These are phyloP conservation scores for Synergus itoensis DNA, from an alignment of 2,888 invertebrate species.

Conservation along the genomic window DNA sequence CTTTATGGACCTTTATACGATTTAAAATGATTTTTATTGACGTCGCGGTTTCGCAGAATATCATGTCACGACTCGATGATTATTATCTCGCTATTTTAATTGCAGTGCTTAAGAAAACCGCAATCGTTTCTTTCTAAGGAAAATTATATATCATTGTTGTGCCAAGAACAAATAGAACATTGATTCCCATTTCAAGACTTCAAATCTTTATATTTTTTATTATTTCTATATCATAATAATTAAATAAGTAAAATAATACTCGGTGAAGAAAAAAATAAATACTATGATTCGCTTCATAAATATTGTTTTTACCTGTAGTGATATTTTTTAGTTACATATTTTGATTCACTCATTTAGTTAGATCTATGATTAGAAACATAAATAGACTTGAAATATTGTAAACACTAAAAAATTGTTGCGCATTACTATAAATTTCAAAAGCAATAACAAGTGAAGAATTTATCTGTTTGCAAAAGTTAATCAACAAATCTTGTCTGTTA, in stretches of 20 bases:
- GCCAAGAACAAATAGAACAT: neutral
- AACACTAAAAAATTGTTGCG: neutral
- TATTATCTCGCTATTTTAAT: constrained; percentile 51
- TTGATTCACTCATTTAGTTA: neutral
- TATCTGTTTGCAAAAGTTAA: neutral
- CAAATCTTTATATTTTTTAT: neutral
- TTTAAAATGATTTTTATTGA: constrained; percentile 9
- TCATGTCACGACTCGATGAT: constrained; percentile 37
- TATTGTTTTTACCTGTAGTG: neutral
- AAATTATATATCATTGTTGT: neutral
- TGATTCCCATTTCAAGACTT: neutral
- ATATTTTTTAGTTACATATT: neutral
- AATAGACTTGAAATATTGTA: neutral
- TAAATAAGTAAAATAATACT: too few species aligned
- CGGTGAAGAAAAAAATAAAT: neutral
- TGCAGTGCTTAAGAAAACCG: constrained; percentile 44
- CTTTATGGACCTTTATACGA: constrained; percentile 18
- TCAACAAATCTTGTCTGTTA: neutral
- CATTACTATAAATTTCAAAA: neutral
- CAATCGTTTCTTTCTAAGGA: neutral
- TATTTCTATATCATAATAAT: too few species aligned
- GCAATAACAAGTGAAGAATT: constrained; percentile 3
- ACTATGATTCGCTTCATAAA: neutral
- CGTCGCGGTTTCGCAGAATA: constrained; percentile 4
- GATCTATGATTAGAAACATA: neutral